Base-by-base conservation (phyloP, 2,113 vertebrate genomes). In the Callipepla californica region DNA sequence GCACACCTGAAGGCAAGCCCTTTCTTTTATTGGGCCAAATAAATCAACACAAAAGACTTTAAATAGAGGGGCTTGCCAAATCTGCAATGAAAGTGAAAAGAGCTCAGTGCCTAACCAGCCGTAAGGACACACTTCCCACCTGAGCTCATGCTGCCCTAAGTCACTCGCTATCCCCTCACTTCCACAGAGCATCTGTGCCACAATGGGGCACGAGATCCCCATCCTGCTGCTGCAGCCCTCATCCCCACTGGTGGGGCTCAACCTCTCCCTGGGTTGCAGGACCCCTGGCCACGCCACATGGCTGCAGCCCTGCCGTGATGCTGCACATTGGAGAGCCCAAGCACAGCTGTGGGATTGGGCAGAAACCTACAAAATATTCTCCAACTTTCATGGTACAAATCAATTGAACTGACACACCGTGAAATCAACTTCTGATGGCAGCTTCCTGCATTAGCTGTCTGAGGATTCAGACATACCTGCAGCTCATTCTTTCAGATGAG, bases 271-370 rank as follows among this genome's bases (percentile, higher is more conserved):
- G 14, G 30, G 40, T 40, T 77, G 68, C 23, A 5, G 23, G 13
- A 6, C 48, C 15, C 32, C 30, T 42, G 53, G 20, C 8, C 3
- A 13, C 34, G 38, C 16, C 21, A 63, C 20, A 17, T 1, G 11
- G 20, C 0, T 0, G 0, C 70, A 86, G 22, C 28, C 6, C 44
- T 57, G 25, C 23, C 11, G 47, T 11, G 9, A 21, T 48, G 36
- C 17, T 28, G 21, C 42, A 66, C 23, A 57, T 19, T 11, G 73
- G 13, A 61, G 6, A 81, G 47, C 45, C 50, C n/a, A 3, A 62
- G 65, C 25, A 44, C 45, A 3, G 10, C 51, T 68, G 11, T 36
- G 40, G 55, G 26, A 45, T 57, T 73, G 40, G 34, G 58, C 20
- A 92, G 44, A 67, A 78, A 79, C 28, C 51, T 8, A 9, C 51